phyloP scores from a whole-genome alignment of 2,888 invertebrate species.

The Yponomeuta malinellus region DNA sequence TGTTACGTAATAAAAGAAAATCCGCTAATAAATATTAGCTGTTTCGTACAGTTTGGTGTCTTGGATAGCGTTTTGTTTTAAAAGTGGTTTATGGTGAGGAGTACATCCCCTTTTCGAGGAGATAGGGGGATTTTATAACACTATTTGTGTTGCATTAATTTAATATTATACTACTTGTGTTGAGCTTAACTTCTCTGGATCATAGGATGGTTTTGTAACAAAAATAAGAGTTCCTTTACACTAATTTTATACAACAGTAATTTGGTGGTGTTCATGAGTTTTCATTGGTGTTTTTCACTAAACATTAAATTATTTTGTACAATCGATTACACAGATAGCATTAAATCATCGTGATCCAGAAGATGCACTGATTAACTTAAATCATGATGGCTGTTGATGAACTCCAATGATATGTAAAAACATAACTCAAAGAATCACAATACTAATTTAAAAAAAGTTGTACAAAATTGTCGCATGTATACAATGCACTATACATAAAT shows the following conservation, averaged over 20 bases:
- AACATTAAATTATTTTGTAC: not conserved
- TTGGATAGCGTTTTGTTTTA: no score
- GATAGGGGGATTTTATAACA: no score
- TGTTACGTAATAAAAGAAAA: not conserved
- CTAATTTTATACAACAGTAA: not conserved
- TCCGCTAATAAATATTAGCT: no score
- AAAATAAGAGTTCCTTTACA: not conserved
- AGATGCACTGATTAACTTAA: not conserved
- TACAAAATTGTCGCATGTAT: conserved; percentile 6
- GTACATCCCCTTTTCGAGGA: no score
- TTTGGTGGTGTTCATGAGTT: not conserved
- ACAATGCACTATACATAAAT: conserved; percentile 2
- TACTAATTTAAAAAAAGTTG: not conserved
- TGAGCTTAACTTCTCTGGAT: not conserved
- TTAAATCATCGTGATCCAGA: not conserved
- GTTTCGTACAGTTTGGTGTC: no score
- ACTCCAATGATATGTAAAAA: not conserved
- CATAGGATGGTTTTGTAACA: not conserved
- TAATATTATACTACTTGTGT: not conserved
- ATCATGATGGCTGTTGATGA: not conserved
- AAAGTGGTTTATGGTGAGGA: no score
- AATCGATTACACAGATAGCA: not conserved
- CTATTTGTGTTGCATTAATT: not conserved
- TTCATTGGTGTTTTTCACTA: not conserved
- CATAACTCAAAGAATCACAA: not conserved